Evolutionary conservation across 2,888 invertebrate species (phyloP).

Genomic region (Dichetophora obliterata): DNA sequence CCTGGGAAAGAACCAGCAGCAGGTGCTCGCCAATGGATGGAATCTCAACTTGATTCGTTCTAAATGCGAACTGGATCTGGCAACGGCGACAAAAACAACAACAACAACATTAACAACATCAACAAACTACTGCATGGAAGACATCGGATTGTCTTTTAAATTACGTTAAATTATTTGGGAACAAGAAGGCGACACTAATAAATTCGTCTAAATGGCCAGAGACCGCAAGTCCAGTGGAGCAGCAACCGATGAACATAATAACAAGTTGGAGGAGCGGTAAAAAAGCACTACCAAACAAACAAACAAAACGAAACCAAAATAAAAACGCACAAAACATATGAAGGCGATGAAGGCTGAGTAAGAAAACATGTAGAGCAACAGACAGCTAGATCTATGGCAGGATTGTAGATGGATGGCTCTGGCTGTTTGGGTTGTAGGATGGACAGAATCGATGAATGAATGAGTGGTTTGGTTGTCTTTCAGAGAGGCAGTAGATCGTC

Average conservation of each 20-base stretch:
- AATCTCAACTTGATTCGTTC: not conserved
- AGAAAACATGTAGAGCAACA: not conserved
- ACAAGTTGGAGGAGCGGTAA: constrained; percentile 31
- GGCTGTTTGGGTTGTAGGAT: not conserved
- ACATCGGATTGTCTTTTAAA: constrained; percentile 53
- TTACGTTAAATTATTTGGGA: constrained; percentile 56
- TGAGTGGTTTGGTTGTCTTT: not conserved
- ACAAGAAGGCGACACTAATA: constrained; percentile 49
- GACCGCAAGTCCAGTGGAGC: not conserved
- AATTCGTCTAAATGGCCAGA: constrained; percentile 44
- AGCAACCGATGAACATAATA: not conserved
- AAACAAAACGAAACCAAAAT: no score
- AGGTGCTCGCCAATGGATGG: constrained; percentile 15
- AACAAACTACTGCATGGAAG: constrained; percentile 21
- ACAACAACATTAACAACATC: not conserved
- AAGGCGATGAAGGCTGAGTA: constrained; percentile 23
- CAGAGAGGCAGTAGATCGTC: not conserved
- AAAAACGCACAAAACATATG: constrained; percentile 25
- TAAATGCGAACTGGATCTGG: not conserved
- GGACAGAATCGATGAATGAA: constrained; percentile 11
- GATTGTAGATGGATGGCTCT: not conserved
- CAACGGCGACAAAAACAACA: not conserved
- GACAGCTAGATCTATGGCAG: constrained; percentile 5
- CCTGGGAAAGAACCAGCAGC: constrained; percentile 2
- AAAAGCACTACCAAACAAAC: constrained; percentile 36